These are phyloP conservation scores for Epicampocera succincta DNA, from an alignment of 2,888 invertebrate genomes.

Conservation along the genomic window DNA sequence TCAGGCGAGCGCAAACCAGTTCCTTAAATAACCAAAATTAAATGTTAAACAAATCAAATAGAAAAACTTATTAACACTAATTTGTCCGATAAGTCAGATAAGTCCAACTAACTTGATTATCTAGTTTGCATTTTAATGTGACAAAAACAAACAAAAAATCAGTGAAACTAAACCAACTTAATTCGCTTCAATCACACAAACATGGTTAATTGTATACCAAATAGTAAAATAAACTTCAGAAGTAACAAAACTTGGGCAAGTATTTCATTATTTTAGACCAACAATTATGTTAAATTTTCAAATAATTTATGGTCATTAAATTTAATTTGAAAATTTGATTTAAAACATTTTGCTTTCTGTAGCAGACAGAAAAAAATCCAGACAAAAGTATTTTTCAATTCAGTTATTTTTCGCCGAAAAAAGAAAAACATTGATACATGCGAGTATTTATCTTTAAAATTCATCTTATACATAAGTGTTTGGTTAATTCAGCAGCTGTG, in stretches of 20 bases:
- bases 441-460: conserved; percentile 48
- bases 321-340: conserved; percentile 58
- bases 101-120: conserved; percentile 54
- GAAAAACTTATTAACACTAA: conserved; percentile 66
- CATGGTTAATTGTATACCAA: no score
- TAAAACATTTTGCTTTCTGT: not conserved
- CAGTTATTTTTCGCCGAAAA: not conserved
- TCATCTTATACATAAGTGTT: conserved; percentile 49
- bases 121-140: conserved; percentile 25
- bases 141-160: conserved; percentile 30
- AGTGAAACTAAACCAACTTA: not conserved
- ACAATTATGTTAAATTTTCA: conserved; percentile 63
- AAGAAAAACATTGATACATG: conserved; percentile 14
- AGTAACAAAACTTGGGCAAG: conserved; percentile 49
- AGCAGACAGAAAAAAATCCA: no score
- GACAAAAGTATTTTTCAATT: no score
- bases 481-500: conserved; percentile 68
- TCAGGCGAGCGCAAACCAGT: conserved; percentile 20
- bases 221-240: not conserved
- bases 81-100: conserved; percentile 64
- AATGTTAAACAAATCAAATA: conserved; percentile 47
- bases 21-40: conserved; percentile 14
- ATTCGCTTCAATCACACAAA: not conserved
- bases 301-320: conserved; percentile 65
- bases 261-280: conserved; percentile 52